phyloP scores from a whole-genome alignment of 2,113 vertebrate species.

The Rynchops niger region DNA sequence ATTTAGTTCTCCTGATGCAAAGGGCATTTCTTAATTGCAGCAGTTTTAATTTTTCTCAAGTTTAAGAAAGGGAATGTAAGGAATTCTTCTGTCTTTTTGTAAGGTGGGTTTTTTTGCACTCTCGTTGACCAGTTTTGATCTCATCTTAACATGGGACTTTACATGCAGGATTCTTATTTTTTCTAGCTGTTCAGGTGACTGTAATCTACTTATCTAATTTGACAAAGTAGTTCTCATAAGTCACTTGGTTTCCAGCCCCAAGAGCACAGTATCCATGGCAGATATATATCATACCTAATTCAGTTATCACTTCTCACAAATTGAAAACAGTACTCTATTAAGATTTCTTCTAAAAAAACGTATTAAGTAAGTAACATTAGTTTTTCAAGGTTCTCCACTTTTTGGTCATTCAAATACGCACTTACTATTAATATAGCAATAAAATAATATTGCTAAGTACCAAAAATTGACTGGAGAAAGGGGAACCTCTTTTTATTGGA shows the following conservation, averaged over 20 bases:
- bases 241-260: background rate
- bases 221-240: background rate
- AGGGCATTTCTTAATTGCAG: background rate
- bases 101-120: background rate
- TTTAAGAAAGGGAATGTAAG: background rate
- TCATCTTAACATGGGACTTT: background rate
- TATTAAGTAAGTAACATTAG: background rate
- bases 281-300: background rate
- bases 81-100: background rate
- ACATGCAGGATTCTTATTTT: background rate
- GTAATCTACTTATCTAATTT: background rate
- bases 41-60: background rate
- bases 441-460: background rate
- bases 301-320: background rate
- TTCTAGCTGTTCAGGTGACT: background rate
- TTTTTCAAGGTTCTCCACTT: background rate
- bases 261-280: background rate
- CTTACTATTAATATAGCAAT: background rate
- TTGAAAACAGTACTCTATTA: background rate
- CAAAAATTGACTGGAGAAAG: background rate
- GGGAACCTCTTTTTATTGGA: background rate
- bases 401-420: background rate
- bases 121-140: background rate
- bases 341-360: background rate
- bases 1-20: background rate